These are phyloP conservation scores for Tribolium castaneum DNA, from an alignment of 1,140 invertebrate genomes.

Conservation along the genomic window DNA sequence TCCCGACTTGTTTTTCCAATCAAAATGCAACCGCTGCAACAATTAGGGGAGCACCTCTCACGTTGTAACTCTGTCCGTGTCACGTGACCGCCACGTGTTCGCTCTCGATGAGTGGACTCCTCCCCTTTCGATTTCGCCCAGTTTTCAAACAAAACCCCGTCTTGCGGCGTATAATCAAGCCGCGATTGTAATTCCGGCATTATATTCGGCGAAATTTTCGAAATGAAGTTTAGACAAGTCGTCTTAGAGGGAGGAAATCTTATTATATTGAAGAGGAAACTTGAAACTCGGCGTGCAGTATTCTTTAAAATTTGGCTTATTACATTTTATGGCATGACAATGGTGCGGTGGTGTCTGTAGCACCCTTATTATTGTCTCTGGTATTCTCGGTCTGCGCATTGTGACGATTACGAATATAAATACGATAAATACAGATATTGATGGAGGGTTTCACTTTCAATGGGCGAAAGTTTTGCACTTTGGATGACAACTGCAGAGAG, in stretches of 20 bases:
- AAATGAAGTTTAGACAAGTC: conserved; percentile 39
- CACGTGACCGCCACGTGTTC: conserved; percentile 12
- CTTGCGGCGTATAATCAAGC: background rate
- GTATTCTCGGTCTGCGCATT: background rate
- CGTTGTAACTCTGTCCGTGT: background rate
- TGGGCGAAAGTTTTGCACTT: conserved; percentile 36
- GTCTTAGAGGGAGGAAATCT: conserved; percentile 34
- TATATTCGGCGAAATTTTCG: conserved; percentile 38
- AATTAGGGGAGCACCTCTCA: background rate
- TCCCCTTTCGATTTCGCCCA: background rate
- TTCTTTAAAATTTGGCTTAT: conserved; percentile 40
- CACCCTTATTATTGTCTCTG: conserved; percentile 38
- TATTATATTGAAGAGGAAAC: conserved; percentile 33
- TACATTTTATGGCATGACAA: conserved; percentile 35
- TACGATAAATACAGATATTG: conserved; percentile 41
- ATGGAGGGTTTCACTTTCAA: conserved; percentile 44
- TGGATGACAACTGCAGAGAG: conserved; percentile 36
- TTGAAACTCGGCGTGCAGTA: conserved; percentile 15
- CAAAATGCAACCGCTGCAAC: background rate
- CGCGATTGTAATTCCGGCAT: conserved; percentile 30
- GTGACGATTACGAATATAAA: conserved; percentile 39
- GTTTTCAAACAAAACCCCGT: conserved; percentile 1
- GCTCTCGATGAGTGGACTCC: background rate
- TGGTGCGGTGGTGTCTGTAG: conserved; percentile 35
- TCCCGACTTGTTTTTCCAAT: background rate